Evolutionary conservation across 2,888 invertebrate species (phyloP).

Genomic region (Sipha maydis): DNA sequence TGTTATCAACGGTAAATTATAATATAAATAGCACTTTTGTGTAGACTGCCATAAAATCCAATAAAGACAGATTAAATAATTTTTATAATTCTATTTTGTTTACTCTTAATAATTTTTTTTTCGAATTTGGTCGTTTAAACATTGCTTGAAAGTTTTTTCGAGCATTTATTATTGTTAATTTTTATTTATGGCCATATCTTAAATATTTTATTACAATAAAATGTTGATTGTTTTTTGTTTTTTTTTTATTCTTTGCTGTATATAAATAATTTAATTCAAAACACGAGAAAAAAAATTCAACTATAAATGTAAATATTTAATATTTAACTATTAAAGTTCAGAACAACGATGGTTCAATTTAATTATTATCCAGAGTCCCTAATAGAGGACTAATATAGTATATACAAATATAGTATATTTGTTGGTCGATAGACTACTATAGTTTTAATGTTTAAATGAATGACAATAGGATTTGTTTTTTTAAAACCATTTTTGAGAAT

Average conservation of each 20-base stretch:
- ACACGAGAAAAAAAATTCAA: constrained; percentile 12
- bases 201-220: constrained; percentile 1
- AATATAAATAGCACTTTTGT: no score
- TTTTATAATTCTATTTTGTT: background rate
- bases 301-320: background rate
- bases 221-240: background rate
- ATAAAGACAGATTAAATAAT: no score
- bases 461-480: background rate
- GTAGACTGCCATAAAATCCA: no score
- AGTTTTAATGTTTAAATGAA: no score
- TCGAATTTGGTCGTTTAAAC: background rate
- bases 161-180: background rate
- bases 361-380: constrained; percentile 8
- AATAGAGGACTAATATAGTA: no score
- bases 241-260: background rate
- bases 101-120: background rate
- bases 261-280: background rate
- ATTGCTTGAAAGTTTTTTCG: background rate
- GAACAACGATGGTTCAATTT: constrained; percentile 4
- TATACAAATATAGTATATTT: no score
- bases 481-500: background rate
- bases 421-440: no score
- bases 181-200: background rate
- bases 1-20: no score
- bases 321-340: constrained; percentile 20